phyloP scores from a whole-genome alignment of 2,113 vertebrate genomes.

The Nipponia nippon region DNA sequence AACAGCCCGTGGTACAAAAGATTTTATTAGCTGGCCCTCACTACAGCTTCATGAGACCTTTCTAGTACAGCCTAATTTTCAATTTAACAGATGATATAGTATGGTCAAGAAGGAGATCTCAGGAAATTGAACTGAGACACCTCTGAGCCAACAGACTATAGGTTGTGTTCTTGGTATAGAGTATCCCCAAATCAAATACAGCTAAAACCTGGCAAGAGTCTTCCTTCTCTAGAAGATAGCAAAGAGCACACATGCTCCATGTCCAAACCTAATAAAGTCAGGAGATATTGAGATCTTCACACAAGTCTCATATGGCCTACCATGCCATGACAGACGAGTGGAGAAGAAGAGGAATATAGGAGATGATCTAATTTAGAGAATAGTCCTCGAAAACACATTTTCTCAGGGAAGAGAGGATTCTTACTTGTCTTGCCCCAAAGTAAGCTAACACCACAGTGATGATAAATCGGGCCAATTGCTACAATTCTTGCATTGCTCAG shows the following conservation, averaged over 20 bases:
- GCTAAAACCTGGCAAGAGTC: neutral
- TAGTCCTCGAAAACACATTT: neutral
- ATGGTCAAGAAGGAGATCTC: neutral
- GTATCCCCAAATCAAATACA: neutral
- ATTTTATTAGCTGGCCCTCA: neutral
- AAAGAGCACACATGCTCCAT: neutral
- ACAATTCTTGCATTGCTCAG: neutral
- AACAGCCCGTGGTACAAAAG: neutral
- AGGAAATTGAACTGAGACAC: neutral
- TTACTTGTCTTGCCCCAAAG: neutral
- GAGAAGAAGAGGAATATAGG: neutral
- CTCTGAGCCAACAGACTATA: neutral
- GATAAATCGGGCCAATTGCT: neutral
- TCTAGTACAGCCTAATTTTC: neutral
- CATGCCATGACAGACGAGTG: neutral
- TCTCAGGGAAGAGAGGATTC: neutral
- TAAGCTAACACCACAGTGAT: neutral
- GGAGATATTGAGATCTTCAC: neutral
- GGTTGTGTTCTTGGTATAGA: neutral
- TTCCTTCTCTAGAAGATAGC: neutral
- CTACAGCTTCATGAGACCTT: neutral
- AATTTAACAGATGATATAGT: neutral
- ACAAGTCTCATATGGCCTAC: neutral
- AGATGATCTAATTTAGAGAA: neutral
- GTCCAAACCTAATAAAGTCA: neutral